Base-by-base conservation (phyloP, 2,113 vertebrate species). In the Amia ocellicauda region DNA sequence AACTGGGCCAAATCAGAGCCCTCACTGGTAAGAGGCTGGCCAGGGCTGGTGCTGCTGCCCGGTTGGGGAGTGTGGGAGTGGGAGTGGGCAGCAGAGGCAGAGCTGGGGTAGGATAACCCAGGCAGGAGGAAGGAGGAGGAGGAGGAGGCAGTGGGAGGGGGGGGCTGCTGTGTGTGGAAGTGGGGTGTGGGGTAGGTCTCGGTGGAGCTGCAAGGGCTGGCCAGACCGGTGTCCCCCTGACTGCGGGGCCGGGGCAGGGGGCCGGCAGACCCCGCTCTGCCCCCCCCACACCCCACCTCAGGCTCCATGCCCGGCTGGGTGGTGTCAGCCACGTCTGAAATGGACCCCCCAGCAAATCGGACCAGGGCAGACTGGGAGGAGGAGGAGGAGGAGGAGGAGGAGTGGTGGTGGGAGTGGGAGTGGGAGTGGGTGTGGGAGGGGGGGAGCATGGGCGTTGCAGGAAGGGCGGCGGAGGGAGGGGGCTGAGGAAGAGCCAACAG, bases 261-360 rank as follows among this genome's bases (percentile, higher is more conserved):
- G 49, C 63, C 70, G 22, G 51, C 22, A 24, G 78, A 71, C 3
- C 27, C 64, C 17, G 67, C 72, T 17, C 59, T 2, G 0, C 66
- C 45, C 5, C 62, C 57, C 19, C 67, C 65, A 31, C 60, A 69
- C 3, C 19, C 84, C 78, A 22, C 68, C 64, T 58, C 78, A 1
- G 80, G 80, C 2, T 91, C 95, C 87, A 95, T 88, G 3, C 94
- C 92, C 0, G 93, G 94, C 60, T 97, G 95, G 0, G 95, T 97
- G 7, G 93, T 97, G 70, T 96, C 94, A 0, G 92, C 94, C 0
- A 91, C 80, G 11, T 90, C 83, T 3, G 79, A 80, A 68, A 85
- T 88, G 27, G 66, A 36, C 4, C 4, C 4, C n/a, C n/a, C n/a
- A n/a, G n/a, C n/a, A n/a, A n/a, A n/a, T n/a, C n/a, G n/a, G n/a